Evolutionary conservation across 2,797 vertebrate species (phyloP).

Genomic region (Molothrus aeneus): DNA sequence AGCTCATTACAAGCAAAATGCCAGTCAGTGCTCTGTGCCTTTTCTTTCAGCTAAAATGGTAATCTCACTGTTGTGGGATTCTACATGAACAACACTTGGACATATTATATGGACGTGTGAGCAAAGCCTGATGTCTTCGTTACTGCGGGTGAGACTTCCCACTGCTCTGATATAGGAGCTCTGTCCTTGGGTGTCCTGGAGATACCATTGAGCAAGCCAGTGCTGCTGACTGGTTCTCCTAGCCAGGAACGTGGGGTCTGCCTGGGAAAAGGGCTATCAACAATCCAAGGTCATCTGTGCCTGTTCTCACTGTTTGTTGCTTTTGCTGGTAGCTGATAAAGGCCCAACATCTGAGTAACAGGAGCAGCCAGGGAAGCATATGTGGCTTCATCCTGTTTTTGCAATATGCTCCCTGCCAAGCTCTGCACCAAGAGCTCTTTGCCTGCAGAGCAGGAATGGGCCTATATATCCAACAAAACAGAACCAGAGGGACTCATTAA

Average conservation of each 20-base stretch:
- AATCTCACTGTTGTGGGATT: neutral
- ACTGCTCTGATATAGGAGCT: neutral
- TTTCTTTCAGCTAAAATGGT: neutral
- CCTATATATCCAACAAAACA: neutral
- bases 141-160: neutral
- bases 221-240: neutral
- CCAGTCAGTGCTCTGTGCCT: neutral
- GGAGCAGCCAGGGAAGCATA: neutral
- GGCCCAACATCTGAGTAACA: neutral
- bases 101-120: neutral
- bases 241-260: neutral
- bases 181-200: neutral
- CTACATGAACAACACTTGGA: neutral
- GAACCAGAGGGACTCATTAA: neutral
- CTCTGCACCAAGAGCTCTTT: neutral
- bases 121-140: neutral
- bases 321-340: conserved; percentile 40
- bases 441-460: conserved; percentile 4
- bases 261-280: neutral
- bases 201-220: neutral
- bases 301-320: conserved; percentile 4
- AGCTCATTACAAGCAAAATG: neutral
- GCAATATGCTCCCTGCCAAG: neutral
- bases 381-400: neutral
- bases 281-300: conserved; percentile 15